Evolutionary conservation across 1,140 invertebrate genomes (phyloP), one percentile per base, ranked within the genome.

Genomic region (Temnothorax nylanderi): DNA sequence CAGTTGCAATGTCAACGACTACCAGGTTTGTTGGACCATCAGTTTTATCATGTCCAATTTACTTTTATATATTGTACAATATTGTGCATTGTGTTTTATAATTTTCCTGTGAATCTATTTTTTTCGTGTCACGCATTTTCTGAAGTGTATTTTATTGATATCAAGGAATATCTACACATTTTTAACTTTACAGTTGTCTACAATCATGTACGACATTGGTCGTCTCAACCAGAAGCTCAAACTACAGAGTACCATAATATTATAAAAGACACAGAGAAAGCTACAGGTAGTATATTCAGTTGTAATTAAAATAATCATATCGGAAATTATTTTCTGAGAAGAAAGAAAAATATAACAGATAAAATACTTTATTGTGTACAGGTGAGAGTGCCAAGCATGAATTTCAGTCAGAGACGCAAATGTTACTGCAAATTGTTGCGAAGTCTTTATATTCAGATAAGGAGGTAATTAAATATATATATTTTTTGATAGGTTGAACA

Each of bases 391-490:
- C 87, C 64, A 97, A 96, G 91, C 97, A 97, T 95, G 97, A 99
- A 95, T 99, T 99, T 94, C 98, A 99, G 94, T 99, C 99, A 0
- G 99, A 99, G 96, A 99, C 99, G 0, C 96, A 97, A 88, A 99
- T 99, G 97, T 94, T 99, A 13, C 94, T 99, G 37, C 98, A 99
- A 94, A 99, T 99, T 95, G 99, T 99, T 11, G 99, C 99, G 2
- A 98, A 98, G 93, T 99, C 99, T 2, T 95, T 99, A 13, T 99
- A 99, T 96, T 99, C 99, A 0, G 99, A 99, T 92, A 99, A 99
- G 95, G 99, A 99, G 96, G 98, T 98, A 95, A 94, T 86, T 16
- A 81, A 44, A 65, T 41, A 67, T 51, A n/a, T 8, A 74, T 62
- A 78, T 65, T 6, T 69, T 41, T 18, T n/a, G 6, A 41, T 41